phyloP scores from a whole-genome alignment of 2,888 invertebrate genomes.

The Drosophila greeni region DNA sequence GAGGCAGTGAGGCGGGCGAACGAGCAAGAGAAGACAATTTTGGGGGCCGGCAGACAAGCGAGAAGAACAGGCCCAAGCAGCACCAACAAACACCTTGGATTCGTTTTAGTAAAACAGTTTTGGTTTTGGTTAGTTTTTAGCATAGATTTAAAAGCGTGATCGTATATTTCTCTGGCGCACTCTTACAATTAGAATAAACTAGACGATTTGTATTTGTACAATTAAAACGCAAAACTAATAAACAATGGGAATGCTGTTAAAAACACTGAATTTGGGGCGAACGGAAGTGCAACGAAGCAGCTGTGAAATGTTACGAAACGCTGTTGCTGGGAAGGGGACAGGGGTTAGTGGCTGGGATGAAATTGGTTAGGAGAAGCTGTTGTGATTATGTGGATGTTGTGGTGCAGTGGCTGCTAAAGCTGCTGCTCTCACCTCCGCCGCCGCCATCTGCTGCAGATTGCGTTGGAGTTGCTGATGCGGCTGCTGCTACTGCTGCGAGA shows the following conservation, averaged over 20 bases:
- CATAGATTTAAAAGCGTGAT: slow-evolving; percentile 51
- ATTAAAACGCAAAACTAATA: slow-evolving; percentile 14
- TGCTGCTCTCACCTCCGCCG: slow-evolving; percentile 48
- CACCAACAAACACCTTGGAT: slow-evolving; percentile 39
- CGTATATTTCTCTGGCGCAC: slow-evolving; percentile 32
- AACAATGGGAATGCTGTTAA: slow-evolving; percentile 18
- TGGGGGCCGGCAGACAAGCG: slow-evolving; percentile 16
- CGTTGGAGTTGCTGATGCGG: slow-evolving; percentile 46
- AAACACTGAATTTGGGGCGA: slow-evolving; percentile 4
- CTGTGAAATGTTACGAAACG: slow-evolving; percentile 18
- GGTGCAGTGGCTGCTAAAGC: slow-evolving; percentile 40
- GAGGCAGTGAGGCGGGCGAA: slow-evolving; percentile 18
- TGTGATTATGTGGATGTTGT: slow-evolving; percentile 39
- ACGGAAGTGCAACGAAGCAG: slow-evolving; percentile 13
- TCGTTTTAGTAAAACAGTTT: slow-evolving; percentile 68
- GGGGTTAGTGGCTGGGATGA: slow-evolving; percentile 16
- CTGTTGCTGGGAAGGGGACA: slow-evolving; percentile 5
- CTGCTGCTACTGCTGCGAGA: slow-evolving; percentile 5
- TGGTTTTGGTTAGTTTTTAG: slow-evolving; percentile 52
- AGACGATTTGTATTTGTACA: slow-evolving; percentile 23
- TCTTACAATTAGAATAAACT: slow-evolving; percentile 37
- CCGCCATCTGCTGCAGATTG: slow-evolving; percentile 43
- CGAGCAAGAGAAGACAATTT: slow-evolving; percentile 29
- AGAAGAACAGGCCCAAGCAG: slow-evolving; percentile 36
- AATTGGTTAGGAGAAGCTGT: slow-evolving; percentile 10